Percentiles rank a stretch among this genome's conserved stretches.
These are phyloP conservation scores for Seriola quinqueradiata DNA, from an alignment of 2,113 vertebrate species.

Conservation along the genomic window DNA sequence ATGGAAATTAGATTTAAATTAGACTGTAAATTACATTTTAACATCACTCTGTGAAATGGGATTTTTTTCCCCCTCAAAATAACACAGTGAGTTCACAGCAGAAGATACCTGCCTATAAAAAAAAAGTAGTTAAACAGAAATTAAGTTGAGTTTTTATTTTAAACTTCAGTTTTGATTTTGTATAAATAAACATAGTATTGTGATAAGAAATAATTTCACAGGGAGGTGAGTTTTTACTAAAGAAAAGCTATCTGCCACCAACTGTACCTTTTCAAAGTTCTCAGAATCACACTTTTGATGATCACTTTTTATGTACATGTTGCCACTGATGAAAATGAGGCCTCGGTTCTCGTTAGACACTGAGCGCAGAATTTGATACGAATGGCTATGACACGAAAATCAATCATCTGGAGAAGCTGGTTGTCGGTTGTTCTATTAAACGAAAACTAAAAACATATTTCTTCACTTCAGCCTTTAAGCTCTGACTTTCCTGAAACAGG, in stretches of 20 bases:
- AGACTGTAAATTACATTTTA: conserved; percentile 32
- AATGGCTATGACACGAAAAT: too few relatives aligned
- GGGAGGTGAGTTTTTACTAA: not conserved
- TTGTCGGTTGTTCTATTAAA: too few relatives aligned
- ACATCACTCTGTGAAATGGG: conserved; percentile 1
- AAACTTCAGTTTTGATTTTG: not conserved
- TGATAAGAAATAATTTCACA: not conserved
- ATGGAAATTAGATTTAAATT: conserved; percentile 35
- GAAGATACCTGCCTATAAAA: not conserved
- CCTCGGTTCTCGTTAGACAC: too few relatives aligned
- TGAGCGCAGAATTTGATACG: too few relatives aligned
- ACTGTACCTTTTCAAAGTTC: not conserved
- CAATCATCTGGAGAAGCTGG: too few relatives aligned
- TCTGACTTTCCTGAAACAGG: too few relatives aligned
- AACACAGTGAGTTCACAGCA: not conserved
- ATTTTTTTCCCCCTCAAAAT: not conserved
- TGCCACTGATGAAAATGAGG: too few relatives aligned
- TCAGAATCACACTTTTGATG: too few relatives aligned
- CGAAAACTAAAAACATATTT: too few relatives aligned
- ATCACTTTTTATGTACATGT: too few relatives aligned
- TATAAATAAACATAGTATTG: not conserved
- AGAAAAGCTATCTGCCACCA: not conserved
- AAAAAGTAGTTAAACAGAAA: not conserved
- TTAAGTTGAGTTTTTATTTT: not conserved
- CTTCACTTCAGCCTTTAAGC: too few relatives aligned